Evolutionary conservation across 2,113 vertebrate genomes (phyloP).

Genomic region (Tautogolabrus adspersus): DNA sequence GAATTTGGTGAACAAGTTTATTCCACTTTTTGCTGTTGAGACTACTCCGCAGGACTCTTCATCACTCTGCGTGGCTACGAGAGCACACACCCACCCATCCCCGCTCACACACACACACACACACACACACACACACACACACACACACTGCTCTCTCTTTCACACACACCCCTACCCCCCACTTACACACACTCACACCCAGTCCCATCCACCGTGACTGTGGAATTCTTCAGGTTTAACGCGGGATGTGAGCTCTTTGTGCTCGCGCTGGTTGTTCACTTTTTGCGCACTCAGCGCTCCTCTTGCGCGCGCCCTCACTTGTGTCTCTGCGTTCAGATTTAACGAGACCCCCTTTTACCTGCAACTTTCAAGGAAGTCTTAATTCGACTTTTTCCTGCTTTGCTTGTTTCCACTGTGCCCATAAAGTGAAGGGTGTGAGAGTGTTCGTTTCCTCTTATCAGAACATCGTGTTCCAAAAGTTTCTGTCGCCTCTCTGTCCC

Average conservation of each 20-base stretch:
- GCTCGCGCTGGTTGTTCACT: background rate
- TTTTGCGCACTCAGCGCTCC: background rate
- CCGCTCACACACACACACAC: background rate
- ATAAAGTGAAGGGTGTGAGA: background rate
- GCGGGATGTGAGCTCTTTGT: background rate
- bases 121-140: background rate
- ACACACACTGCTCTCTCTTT: background rate
- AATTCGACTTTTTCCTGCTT: background rate
- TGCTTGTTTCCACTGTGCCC: too few relatives aligned
- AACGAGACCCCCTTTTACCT: background rate
- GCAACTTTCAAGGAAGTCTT: background rate
- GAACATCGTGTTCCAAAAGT: constrained; percentile 21
- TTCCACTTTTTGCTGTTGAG: background rate
- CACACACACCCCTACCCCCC: background rate
- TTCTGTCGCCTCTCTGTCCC: background rate
- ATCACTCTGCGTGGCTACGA: background rate
- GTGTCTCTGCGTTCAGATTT: too few relatives aligned
- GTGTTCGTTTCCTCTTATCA: background rate
- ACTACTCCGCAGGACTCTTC: background rate
- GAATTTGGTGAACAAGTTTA: background rate
- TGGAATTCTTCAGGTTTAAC: constrained; percentile 2
- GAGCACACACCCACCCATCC: background rate
- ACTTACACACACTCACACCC: background rate
- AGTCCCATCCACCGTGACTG: background rate
- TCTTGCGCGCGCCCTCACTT: background rate